Percentiles rank a stretch among this genome's conserved stretches.
Evolutionary conservation across 2,797 vertebrate species (phyloP).

Genomic region (Labeo calbasu): DNA sequence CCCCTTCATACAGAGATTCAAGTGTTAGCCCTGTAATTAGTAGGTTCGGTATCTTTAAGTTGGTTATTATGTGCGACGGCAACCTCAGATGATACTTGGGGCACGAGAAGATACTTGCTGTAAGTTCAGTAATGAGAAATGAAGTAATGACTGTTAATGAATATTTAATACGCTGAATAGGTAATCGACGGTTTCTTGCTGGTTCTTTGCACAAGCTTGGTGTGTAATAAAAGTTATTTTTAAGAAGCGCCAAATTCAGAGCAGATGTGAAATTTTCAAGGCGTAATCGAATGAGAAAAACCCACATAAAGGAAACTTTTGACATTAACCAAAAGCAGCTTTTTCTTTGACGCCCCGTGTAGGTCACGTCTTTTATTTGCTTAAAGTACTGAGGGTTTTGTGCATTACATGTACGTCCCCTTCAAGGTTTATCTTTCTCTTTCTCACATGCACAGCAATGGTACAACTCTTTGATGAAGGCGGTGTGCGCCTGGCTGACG

Average conservation of each 20-base stretch:
- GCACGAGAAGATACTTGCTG: conserved; percentile 4
- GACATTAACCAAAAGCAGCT: neutral
- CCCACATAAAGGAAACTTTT: neutral
- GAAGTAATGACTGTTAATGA: conserved; percentile 7
- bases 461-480: conserved; percentile 91
- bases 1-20: neutral
- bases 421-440: conserved; percentile 38
- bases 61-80: conserved; percentile 25
- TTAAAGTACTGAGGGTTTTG: conserved; percentile 4
- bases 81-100: conserved; percentile 22
- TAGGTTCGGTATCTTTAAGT: conserved; percentile 24
- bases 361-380: conserved; percentile 10
- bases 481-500: conserved; percentile 91
- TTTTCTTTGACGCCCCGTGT: neutral
- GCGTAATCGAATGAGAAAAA: neutral
- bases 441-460: conserved; percentile 83
- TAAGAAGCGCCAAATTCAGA: neutral
- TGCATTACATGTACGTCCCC: neutral
- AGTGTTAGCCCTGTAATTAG: conserved; percentile 39
- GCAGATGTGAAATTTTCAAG: neutral
- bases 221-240: neutral
- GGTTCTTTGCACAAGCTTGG: neutral
- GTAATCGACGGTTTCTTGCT: neutral
- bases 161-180: neutral
- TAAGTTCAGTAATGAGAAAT: conserved; percentile 27